Percentiles rank a stretch among this genome's conserved stretches.
Conservation (phyloP, 53 echinoderm and acorn worm genomes). For the Antedon mediterranea region DNA sequence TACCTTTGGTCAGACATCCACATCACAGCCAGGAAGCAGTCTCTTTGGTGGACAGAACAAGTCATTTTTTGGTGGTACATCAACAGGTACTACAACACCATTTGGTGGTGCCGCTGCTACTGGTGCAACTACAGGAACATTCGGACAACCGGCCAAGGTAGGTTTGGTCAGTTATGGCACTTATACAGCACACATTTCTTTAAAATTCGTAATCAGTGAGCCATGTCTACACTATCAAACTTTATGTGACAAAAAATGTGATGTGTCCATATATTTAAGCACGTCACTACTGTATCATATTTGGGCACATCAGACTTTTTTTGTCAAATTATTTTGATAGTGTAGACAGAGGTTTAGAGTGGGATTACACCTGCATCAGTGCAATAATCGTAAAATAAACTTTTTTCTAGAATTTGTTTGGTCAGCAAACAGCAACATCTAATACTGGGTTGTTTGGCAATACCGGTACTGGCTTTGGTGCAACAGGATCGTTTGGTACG, state of each 20-base stretch:
- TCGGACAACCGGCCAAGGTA: slow-evolving; percentile 45
- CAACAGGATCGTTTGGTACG: slow-evolving; percentile 19
- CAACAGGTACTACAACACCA: background rate
- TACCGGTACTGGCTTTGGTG: slow-evolving; percentile 38
- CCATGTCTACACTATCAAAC: no score
- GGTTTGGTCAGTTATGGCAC: no score
- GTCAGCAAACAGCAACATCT: background rate
- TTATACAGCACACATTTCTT: no score
- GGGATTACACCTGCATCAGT: no score
- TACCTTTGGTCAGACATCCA: background rate
- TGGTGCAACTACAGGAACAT: background rate
- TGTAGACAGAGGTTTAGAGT: no score
- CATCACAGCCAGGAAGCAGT: background rate
- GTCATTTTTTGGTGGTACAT: background rate
- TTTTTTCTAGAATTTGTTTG: background rate
- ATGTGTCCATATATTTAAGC: no score
- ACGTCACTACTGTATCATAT: no score
- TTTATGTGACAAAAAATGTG: no score
- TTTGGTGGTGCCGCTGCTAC: background rate
- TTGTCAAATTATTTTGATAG: no score
- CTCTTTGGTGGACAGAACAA: background rate
- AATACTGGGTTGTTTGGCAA: background rate
- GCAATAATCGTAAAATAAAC: no score
- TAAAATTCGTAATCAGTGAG: no score
- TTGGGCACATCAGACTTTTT: no score